phyloP scores from a whole-genome alignment of 2,888 invertebrate species.

The Drosophila paranaensis region DNA sequence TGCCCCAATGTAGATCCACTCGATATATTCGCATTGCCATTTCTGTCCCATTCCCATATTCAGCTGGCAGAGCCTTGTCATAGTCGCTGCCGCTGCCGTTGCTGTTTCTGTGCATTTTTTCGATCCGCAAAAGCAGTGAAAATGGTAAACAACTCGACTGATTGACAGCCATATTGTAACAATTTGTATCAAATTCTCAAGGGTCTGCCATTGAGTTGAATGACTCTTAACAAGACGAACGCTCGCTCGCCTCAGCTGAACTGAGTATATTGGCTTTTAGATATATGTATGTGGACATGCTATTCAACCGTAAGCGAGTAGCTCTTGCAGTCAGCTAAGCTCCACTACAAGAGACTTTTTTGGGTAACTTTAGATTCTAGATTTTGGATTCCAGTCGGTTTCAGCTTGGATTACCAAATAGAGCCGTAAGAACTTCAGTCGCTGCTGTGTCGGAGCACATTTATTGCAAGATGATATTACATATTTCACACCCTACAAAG shows the following conservation, averaged over 20 bases:
- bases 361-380: not conserved
- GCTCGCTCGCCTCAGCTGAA: not conserved
- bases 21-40: conserved; percentile 65
- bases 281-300: too few relatives aligned
- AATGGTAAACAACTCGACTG: conserved; percentile 51
- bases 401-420: conserved; percentile 31
- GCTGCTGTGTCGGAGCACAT: not conserved
- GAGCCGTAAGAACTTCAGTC: conserved; percentile 2
- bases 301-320: not conserved
- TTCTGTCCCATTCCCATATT: conserved; percentile 65
- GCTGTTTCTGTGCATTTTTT: conserved; percentile 10
- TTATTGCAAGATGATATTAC: conserved; percentile 7
- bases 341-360: not conserved
- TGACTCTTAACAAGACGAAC: conserved; percentile 30
- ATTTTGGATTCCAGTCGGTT: conserved; percentile 4
- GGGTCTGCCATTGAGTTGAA: conserved; percentile 64
- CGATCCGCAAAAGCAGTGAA: conserved; percentile 41
- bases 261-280: conserved; percentile 1
- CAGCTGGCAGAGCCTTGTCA: conserved; percentile 61
- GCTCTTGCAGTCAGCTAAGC: not conserved
- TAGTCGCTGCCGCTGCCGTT: conserved; percentile 4
- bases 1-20: conserved; percentile 52
- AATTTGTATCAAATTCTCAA: conserved; percentile 74
- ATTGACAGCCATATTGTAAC: conserved; percentile 39
- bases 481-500: conserved; percentile 1